phyloP scores from a whole-genome alignment of 2,888 invertebrate species.

The Pinctada fucata region DNA sequence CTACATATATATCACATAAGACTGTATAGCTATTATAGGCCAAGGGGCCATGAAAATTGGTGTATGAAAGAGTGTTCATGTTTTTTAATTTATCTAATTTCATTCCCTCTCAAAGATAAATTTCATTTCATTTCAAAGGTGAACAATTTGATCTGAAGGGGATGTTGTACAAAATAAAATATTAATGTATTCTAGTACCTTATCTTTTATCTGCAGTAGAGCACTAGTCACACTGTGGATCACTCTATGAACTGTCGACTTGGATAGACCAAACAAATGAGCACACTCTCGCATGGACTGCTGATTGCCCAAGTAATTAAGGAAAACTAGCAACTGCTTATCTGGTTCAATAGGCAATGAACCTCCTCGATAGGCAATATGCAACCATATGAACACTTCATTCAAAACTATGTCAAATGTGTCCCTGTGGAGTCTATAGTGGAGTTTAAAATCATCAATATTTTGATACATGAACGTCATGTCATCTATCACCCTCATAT shows the following conservation, averaged over 20 bases:
- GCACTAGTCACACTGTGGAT: constrained; percentile 11
- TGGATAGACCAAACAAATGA: constrained; percentile 25
- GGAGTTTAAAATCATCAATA: constrained; percentile 20
- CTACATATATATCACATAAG: too few relatives aligned
- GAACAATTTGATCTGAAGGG: too few relatives aligned
- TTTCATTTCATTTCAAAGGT: too few relatives aligned
- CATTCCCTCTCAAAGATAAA: too few relatives aligned
- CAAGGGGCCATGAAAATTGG: too few relatives aligned
- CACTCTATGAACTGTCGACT: constrained; percentile 16
- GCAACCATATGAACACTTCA: not conserved
- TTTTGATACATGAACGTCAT: constrained; percentile 6
- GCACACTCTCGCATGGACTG: constrained; percentile 15
- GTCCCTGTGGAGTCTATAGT: constrained; percentile 17
- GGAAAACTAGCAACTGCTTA: constrained; percentile 22
- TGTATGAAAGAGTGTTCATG: too few relatives aligned
- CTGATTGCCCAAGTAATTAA: constrained; percentile 19
- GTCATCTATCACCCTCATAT: constrained; percentile 9
- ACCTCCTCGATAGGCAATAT: constrained; percentile 5
- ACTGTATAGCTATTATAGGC: too few relatives aligned
- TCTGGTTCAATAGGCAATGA: not conserved
- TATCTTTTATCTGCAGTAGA: not conserved
- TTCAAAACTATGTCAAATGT: constrained; percentile 18
- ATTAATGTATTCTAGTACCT: not conserved
- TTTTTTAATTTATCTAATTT: too few relatives aligned
- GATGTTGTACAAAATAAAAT: too few relatives aligned